phyloP scores from a whole-genome alignment of 2,797 vertebrate species.

The Cichlasoma orientale region DNA sequence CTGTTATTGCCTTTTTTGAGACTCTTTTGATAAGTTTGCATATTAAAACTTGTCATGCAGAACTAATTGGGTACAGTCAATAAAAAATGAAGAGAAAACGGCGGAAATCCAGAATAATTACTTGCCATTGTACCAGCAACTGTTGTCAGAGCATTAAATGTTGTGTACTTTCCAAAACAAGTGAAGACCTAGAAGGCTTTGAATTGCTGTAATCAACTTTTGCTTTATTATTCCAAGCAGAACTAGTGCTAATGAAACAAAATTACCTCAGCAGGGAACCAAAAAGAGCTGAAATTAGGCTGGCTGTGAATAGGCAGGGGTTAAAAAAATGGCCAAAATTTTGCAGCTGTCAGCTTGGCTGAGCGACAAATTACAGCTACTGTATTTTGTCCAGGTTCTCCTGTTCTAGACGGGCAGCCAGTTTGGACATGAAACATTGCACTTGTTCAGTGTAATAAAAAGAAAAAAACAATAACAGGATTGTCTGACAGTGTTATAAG shows the following conservation, averaged over 20 bases:
- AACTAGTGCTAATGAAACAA: slow-evolving; percentile 43
- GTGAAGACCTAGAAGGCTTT: slow-evolving; percentile 17
- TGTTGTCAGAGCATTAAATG: slow-evolving; percentile 13
- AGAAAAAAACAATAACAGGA: slow-evolving; percentile 29
- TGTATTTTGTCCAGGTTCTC: not conserved
- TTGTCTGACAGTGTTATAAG: slow-evolving; percentile 24
- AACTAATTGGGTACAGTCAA: slow-evolving; percentile 12
- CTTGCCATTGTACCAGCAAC: not conserved
- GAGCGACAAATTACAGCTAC: slow-evolving; percentile 14
- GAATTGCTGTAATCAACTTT: slow-evolving; percentile 40
- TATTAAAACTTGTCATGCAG: not conserved
- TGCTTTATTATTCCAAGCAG: slow-evolving; percentile 38
- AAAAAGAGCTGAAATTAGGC: slow-evolving; percentile 24
- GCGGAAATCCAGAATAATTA: not conserved
- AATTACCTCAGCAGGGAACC: slow-evolving; percentile 21
- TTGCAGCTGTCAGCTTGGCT: slow-evolving; percentile 16
- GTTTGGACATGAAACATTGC: slow-evolving; percentile 28
- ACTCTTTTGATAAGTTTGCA: slow-evolving; percentile 6
- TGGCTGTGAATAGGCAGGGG: slow-evolving; percentile 20
- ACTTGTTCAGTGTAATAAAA: slow-evolving; percentile 30
- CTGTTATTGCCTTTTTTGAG: not conserved
- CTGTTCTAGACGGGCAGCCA: slow-evolving; percentile 6
- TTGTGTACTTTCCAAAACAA: slow-evolving; percentile 25
- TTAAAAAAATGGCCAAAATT: slow-evolving; percentile 1
- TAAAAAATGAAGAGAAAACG: slow-evolving; percentile 7